phyloP scores from a whole-genome alignment of 2,113 vertebrate genomes.

The Turnix velox region DNA sequence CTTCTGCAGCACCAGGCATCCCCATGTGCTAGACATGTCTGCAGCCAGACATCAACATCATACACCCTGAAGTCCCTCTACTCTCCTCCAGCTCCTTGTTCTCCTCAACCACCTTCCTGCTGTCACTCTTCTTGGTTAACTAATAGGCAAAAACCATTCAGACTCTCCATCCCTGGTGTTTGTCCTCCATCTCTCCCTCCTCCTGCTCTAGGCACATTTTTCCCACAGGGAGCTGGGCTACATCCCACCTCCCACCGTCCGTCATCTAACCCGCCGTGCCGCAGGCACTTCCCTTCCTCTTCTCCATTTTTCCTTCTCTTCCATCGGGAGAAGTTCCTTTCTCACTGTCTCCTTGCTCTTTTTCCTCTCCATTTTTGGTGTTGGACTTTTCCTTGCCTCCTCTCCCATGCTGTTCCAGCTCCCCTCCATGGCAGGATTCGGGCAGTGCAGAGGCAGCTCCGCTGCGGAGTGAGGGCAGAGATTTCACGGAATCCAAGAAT shows the following conservation, averaged over 20 bases:
- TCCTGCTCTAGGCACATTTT: neutral
- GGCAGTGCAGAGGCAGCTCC: neutral
- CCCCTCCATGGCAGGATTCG: neutral
- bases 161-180: neutral
- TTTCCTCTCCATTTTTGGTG: fast-evolving
- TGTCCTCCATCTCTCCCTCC: neutral
- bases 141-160: no score
- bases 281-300: neutral
- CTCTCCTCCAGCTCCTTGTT: neutral
- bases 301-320: fast-evolving
- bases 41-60: neutral
- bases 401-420: neutral
- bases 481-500: no score
- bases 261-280: no score
- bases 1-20: neutral
- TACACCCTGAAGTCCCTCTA: fast-evolving
- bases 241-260: neutral
- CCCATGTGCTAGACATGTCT: neutral
- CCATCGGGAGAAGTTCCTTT: fast-evolving
- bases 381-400: no score
- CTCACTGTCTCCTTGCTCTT: fast-evolving
- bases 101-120: neutral
- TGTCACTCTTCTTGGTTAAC: neutral
- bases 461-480: fast-evolving
- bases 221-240: neutral